These are phyloP conservation scores for Callionymus lyra DNA, from an alignment of 2,113 vertebrate genomes.

Conservation along the genomic window DNA sequence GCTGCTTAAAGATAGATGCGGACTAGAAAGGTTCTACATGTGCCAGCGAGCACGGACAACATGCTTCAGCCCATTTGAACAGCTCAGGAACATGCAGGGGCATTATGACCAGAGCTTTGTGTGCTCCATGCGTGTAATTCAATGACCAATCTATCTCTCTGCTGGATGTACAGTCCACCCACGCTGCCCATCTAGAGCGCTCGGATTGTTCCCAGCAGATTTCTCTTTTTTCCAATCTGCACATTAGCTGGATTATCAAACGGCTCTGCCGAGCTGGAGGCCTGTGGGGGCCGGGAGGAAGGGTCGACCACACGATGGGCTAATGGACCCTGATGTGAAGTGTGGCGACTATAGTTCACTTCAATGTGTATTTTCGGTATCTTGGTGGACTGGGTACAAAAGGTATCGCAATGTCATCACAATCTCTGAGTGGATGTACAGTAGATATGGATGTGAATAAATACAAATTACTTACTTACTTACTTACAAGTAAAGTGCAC, in stretches of 20 bases:
- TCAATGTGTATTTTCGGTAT: slow-evolving; percentile 10
- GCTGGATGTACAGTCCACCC: slow-evolving; percentile 34
- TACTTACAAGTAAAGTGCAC: too few relatives aligned
- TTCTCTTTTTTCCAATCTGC: slow-evolving; percentile 7
- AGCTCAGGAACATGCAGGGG: slow-evolving; percentile 10
- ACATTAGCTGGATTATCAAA: slow-evolving; percentile 50
- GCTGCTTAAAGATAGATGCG: slow-evolving; percentile 35
- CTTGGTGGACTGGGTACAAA: slow-evolving; percentile 4
- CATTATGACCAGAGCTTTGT: slow-evolving; percentile 1
- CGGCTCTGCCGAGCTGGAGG: slow-evolving; percentile 25
- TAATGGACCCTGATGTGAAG: slow-evolving; percentile 49
- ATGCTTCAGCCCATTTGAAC: slow-evolving; percentile 8
- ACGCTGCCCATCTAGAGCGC: slow-evolving; percentile 32
- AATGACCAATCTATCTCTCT: slow-evolving; percentile 31
- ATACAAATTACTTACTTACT: too few relatives aligned
- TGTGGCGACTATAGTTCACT: slow-evolving; percentile 4
- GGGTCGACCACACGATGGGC: slow-evolving; percentile 40
- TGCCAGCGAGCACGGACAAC: slow-evolving; percentile 14
- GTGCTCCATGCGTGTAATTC: slow-evolving; percentile 42
- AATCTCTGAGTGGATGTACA: not conserved
- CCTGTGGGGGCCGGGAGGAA: slow-evolving; percentile 23
- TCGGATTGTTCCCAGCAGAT: slow-evolving; percentile 41
- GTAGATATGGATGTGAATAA: too few relatives aligned
- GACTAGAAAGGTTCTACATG: slow-evolving; percentile 18
- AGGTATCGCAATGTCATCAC: slow-evolving; percentile 6